These are phyloP conservation scores for Himalopsyche tibetana DNA, from an alignment of 2,888 invertebrate species.

Conservation along the genomic window DNA sequence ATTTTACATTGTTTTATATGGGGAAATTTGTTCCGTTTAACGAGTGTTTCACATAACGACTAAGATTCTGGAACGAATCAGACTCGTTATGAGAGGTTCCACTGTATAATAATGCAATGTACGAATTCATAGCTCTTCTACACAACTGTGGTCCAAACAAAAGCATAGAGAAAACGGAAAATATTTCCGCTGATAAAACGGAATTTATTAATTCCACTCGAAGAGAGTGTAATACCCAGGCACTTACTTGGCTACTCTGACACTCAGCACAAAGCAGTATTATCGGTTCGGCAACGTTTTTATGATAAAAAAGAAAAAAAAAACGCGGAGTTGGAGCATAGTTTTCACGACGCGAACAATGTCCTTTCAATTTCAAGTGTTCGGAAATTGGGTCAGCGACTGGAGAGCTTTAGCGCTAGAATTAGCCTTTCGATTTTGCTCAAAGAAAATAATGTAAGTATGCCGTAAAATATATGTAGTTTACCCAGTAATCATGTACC, in stretches of 20 bases:
- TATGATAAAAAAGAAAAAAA: not conserved
- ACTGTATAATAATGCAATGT: no score
- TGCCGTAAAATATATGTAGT: no score
- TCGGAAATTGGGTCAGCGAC: not conserved
- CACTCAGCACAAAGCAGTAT: conserved; percentile 11
- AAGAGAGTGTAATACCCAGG: not conserved
- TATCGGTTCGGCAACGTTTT: not conserved
- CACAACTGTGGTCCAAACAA: not conserved
- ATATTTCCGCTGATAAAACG: conserved; percentile 29
- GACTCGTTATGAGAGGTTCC: no score
- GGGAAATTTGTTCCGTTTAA: no score
- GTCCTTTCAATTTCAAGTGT: conserved; percentile 12
- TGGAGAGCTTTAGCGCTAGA: conserved; percentile 6
- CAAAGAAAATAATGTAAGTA: not conserved
- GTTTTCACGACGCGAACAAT: conserved; percentile 8
- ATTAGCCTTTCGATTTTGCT: not conserved
- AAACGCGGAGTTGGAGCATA: not conserved
- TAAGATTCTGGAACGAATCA: no score
- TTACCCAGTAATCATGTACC: no score
- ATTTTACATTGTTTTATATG: no score
- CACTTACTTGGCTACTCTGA: not conserved
- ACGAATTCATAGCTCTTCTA: no score
- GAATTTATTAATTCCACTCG: conserved; percentile 2
- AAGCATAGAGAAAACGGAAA: not conserved
- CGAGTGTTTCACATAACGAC: no score